A percentile compares a stretch with the other conserved stretches of the same genome.
Conservation (phyloP, 2,797 vertebrate species). For the Alosa sapidissima region DNA sequence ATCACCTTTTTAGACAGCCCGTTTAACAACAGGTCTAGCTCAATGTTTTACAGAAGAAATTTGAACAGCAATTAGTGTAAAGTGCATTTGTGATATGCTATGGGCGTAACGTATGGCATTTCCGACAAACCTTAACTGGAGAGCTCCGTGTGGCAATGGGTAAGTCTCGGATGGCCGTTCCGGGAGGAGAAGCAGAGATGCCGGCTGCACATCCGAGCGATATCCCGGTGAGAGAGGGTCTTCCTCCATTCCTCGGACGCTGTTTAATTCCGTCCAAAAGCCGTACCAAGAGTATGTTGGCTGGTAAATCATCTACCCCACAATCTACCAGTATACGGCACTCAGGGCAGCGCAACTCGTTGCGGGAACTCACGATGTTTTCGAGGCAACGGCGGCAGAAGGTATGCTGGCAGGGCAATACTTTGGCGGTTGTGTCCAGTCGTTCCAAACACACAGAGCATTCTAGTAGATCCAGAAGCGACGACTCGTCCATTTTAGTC, state of each 20-base stretch:
- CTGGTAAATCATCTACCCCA: conserved; percentile 92
- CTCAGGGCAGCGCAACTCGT: conserved; percentile 95
- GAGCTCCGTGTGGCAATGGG: conserved; percentile 74
- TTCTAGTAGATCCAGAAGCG: conserved; percentile 93
- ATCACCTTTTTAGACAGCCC: not conserved
- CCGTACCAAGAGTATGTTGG: conserved; percentile 93
- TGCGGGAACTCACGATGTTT: conserved; percentile 92
- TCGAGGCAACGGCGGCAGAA: conserved; percentile 97
- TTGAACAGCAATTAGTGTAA: not conserved
- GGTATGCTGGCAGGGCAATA: conserved; percentile 96
- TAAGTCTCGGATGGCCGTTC: conserved; percentile 72
- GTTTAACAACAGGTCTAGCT: not conserved
- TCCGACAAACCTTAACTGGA: conserved; percentile 75
- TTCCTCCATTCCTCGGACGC: conserved; percentile 79
- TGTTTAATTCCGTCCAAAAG: conserved; percentile 93
- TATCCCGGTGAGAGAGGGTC: conserved; percentile 58
- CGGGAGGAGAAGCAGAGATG: conserved; percentile 73
- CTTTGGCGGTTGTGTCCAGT: conserved; percentile 93
- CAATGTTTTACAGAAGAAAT: not conserved
- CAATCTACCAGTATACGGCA: conserved; percentile 96
- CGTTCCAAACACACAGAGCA: conserved; percentile 97
- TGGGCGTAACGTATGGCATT: not conserved
- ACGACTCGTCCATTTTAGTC: conserved; percentile 92
- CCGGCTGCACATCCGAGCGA: conserved; percentile 75
- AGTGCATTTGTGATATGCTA: not conserved